Conservation (phyloP, 2,113 vertebrate species). For the Mobula hypostoma region DNA sequence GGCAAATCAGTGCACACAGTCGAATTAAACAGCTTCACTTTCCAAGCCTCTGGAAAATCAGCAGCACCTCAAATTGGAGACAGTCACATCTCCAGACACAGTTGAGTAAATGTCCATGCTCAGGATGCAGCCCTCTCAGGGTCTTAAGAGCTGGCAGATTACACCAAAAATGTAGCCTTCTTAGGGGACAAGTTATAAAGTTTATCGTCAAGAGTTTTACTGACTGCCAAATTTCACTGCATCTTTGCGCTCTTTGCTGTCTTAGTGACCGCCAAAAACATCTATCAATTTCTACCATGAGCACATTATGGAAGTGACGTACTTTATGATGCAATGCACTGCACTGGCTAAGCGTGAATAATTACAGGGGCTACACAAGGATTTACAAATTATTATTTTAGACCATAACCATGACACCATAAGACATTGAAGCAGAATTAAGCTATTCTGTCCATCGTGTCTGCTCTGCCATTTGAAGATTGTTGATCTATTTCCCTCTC, state of each 20-base stretch:
- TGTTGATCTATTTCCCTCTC: too few species aligned
- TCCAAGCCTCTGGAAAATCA: background rate
- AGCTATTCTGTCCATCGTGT: too few species aligned
- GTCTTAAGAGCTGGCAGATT: too few species aligned
- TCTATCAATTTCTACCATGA: background rate
- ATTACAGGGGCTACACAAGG: background rate
- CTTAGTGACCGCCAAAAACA: too few species aligned
- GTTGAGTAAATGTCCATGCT: background rate
- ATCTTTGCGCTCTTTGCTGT: too few species aligned
- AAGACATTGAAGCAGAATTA: too few species aligned
- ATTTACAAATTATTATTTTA: background rate
- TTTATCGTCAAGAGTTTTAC: background rate
- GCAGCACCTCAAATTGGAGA: background rate
- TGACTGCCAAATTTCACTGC: background rate
- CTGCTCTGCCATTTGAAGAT: too few species aligned
- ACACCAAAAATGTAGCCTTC: too few species aligned
- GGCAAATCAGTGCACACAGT: background rate
- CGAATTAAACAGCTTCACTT: background rate
- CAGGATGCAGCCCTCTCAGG: too few species aligned
- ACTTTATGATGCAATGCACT: background rate
- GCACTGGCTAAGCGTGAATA: background rate
- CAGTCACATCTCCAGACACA: background rate
- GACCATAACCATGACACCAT: too few species aligned
- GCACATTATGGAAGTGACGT: background rate
- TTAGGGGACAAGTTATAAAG: too few species aligned